Evolutionary conservation across 2,113 vertebrate species (phyloP), one percentile per base, ranked within the genome.

Genomic region (Argyrosomus japonicus): DNA sequence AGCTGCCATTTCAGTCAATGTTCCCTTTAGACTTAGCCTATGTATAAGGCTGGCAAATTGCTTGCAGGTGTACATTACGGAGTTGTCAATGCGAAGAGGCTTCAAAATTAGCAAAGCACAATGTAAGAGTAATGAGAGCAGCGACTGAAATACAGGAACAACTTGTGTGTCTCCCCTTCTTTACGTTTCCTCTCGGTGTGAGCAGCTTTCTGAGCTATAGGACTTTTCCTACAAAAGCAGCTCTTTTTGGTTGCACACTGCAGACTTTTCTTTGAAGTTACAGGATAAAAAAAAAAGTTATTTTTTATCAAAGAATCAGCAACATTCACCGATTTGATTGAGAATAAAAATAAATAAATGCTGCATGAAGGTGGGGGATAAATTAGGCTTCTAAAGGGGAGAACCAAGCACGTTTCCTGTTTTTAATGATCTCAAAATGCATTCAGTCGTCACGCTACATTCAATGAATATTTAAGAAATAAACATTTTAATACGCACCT

Each of bases 1-100:
- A 97, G 96, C 95, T 96, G 96, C 96, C 97, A 96, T 97, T 96
- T 96, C 94, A 36, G 81, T 95, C 95, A 96, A 96, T 95, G 96
- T 96, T 97, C 96, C 95, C 95, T 92, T 36, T 94, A 97, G 96
- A 92, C 86, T 83, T 81, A 86, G 85, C 70, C 58, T 79, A 97
- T 96, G 96, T 95, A 79, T 88, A 96, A 97, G 97, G 95, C 95
- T 95, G 93, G 96, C 96, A 99, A 99, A 99, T 99, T 99, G 98
- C 97, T 98, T 97, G 97, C 98, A 99, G 98, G 98, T 99, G 98
- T 99, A 98, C 96, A 96, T 95, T 96, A 94, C 94, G 93, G 95
- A 95, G 95, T 96, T 97, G 96, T 98, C 97, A 97, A 97, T 96
- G 96, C 96, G 96, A 95, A 95, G 95, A 95, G 95, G 95, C 95